A percentile compares a stretch with the other conserved stretches of the same genome.
phyloP scores from a whole-genome alignment of 2,113 vertebrate genomes.

The Promerops cafer region DNA sequence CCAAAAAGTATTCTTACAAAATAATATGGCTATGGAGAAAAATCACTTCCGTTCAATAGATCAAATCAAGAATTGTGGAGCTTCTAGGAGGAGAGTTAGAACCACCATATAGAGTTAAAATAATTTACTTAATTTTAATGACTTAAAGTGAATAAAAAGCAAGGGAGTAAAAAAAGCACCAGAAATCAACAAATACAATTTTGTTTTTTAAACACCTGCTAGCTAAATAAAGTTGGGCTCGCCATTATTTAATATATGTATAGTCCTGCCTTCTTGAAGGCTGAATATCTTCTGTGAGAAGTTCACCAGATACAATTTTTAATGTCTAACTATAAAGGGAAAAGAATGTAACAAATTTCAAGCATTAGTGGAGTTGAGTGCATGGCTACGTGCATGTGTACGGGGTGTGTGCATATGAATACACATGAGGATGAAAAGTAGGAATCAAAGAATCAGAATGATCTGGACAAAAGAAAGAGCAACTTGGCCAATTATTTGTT shows the following conservation, averaged over 20 bases:
- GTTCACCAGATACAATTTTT: neutral
- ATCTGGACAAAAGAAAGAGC: neutral
- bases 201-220: neutral
- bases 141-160: neutral
- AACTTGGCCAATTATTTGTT: neutral
- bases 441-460: neutral
- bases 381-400: neutral
- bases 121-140: neutral
- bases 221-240: neutral
- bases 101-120: neutral
- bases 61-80: neutral
- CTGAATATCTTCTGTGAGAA: neutral
- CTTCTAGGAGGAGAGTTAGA: neutral
- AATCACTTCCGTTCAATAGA: neutral
- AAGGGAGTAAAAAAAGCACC: neutral
- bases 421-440: neutral
- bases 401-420: neutral
- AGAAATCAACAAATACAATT: neutral
- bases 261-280: neutral
- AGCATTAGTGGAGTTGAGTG: neutral
- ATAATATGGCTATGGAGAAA: neutral
- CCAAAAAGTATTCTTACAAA: neutral
- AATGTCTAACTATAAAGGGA: slow-evolving; percentile 26
- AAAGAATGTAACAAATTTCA: slow-evolving; percentile 39
- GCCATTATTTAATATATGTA: neutral